These are phyloP conservation scores for Myxocyprinus asiaticus DNA, from an alignment of 2,113 vertebrate species.

Conservation along the genomic window DNA sequence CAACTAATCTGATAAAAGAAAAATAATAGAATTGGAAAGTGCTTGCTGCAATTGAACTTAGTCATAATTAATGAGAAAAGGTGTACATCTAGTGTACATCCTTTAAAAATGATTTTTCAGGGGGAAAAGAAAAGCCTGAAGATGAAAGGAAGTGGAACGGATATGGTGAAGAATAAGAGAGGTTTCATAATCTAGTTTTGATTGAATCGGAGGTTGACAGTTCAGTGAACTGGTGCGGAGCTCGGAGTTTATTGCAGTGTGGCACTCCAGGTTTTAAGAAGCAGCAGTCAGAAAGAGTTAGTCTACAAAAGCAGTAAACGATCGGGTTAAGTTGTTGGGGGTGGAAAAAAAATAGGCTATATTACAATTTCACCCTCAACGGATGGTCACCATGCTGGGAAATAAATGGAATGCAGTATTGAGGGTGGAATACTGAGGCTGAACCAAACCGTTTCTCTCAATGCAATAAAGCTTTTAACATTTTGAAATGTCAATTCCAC, in stretches of 20 bases:
- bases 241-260: slow-evolving; percentile 16
- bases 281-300: slow-evolving; percentile 19
- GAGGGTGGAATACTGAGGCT: background rate
- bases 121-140: background rate
- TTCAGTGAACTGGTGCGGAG: slow-evolving; percentile 22
- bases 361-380: background rate
- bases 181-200: slow-evolving; percentile 32
- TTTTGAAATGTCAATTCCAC: slow-evolving; percentile 7
- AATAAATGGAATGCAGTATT: background rate
- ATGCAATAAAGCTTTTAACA: slow-evolving; percentile 12
- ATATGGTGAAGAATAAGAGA: background rate
- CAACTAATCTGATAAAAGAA: background rate
- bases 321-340: slow-evolving; percentile 1
- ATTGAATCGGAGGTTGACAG: slow-evolving; percentile 27
- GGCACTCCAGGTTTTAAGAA: slow-evolving; percentile 32
- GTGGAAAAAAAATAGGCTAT: slow-evolving; percentile 10
- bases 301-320: slow-evolving; percentile 5
- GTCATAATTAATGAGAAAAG: background rate
- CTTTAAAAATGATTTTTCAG: background rate
- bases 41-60: slow-evolving; percentile 9
- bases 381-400: background rate
- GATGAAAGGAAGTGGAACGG: slow-evolving; percentile 15
- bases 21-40: background rate
- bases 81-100: background rate
- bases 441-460: slow-evolving; percentile 1